A percentile compares a stretch with the other conserved stretches of the same genome.
Conservation (phyloP, 2,113 vertebrate species). For the Chamaea fasciata region DNA sequence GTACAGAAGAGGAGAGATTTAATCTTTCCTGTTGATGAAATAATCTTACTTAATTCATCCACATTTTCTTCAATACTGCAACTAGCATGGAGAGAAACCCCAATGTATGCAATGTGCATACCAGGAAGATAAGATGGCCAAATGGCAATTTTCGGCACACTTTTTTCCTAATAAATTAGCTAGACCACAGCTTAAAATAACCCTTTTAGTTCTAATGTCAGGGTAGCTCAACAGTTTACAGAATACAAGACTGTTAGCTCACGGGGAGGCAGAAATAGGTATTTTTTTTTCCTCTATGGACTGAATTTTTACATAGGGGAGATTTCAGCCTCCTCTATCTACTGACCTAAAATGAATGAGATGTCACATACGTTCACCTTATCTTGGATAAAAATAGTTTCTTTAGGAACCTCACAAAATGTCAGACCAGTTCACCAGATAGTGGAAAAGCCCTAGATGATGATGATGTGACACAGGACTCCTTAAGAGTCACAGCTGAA, state of each 20-base stretch:
- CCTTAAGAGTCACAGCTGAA: not conserved
- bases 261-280: not conserved
- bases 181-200: not conserved
- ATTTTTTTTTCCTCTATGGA: not conserved
- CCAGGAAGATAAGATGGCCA: not conserved
- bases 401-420: not conserved
- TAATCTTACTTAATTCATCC: not conserved
- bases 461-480: not conserved
- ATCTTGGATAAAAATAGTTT: not conserved
- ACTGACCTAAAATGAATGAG: not conserved
- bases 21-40: not conserved
- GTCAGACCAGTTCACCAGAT: not conserved
- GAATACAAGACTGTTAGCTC: not conserved
- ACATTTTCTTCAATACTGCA: fast-evolving
- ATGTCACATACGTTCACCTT: not conserved
- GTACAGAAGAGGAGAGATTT: not conserved
- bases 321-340: not conserved
- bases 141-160: not conserved
- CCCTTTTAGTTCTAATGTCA: not conserved
- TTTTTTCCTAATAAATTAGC: not conserved
- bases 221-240: not conserved
- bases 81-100: not conserved
- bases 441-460: not conserved
- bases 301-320: not conserved
- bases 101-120: not conserved